Conservation (phyloP, 92 coral and sea anemone species). For the Siderastrea siderea region DNA sequence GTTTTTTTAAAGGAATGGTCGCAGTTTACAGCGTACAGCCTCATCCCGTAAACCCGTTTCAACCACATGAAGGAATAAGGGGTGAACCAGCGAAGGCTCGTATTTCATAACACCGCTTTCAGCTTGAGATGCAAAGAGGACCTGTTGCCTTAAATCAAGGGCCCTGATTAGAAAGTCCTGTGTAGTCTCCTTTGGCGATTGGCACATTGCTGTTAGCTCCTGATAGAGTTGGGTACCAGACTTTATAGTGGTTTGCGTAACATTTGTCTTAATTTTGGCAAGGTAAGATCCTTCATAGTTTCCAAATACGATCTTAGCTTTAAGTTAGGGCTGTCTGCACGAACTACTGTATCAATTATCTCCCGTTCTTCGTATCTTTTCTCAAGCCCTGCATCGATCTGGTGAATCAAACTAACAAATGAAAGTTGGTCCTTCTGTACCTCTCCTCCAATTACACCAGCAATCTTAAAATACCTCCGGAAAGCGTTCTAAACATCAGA, state of each 20-base stretch:
- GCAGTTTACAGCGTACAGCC: constrained; percentile 17
- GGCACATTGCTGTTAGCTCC: constrained; percentile 57
- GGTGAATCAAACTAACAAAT: constrained; percentile 50
- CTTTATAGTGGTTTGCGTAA: constrained; percentile 59
- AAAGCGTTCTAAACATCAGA: constrained; percentile 46
- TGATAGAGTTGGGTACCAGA: constrained; percentile 73
- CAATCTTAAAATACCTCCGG: constrained; percentile 51
- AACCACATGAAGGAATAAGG: not conserved
- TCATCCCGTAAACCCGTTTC: constrained; percentile 1
- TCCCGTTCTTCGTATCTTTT: constrained; percentile 62
- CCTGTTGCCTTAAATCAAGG: constrained; percentile 26
- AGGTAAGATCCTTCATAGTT: constrained; percentile 45
- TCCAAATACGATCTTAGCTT: constrained; percentile 53
- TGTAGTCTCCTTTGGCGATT: constrained; percentile 56
- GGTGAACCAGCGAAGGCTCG: constrained; percentile 7
- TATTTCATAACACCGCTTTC: constrained; percentile 3
- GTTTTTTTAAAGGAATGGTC: constrained; percentile 23
- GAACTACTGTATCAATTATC: constrained; percentile 67
- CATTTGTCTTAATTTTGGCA: constrained; percentile 54
- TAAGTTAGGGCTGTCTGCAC: constrained; percentile 56
- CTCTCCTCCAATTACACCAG: constrained; percentile 52
- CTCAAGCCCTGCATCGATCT: constrained; percentile 64
- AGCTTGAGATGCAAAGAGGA: not conserved
- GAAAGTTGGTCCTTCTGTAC: constrained; percentile 55
- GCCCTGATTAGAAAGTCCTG: constrained; percentile 68